Evolutionary conservation across 2,797 vertebrate species (phyloP), one percentile per base, ranked within the genome.

Genomic region (Channa striata): DNA sequence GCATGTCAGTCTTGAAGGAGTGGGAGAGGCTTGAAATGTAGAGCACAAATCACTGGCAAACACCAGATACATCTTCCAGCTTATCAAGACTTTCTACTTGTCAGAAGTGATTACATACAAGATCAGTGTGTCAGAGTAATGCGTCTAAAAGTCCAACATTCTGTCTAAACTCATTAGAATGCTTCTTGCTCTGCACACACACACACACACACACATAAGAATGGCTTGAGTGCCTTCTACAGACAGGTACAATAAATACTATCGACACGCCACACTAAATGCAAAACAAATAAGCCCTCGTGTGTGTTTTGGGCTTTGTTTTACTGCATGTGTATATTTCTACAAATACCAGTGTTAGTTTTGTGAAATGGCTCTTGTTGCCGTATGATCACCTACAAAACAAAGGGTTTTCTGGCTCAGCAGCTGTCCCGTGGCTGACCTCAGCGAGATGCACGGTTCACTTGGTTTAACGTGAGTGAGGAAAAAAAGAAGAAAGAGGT

Each of bases 351-450:
- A 40, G 53, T 65, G 71, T 86, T 70, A 75, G 47, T 60, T 74
- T 51, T 48, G 72, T 51, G 56, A 57, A 80, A 65, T 70, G 59
- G 57, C 59, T 72, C 72, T 80, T 73, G 58, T 82, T 81, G 49
- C 72, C 71, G 69, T 78, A 74, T 71, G 81, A 84, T 68, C 11
- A 47, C 59, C 65, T 61, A 16, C 33, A 47, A 49, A 62, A 87
- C 80, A 90, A 91, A 90, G 61, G 71, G 39, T 75, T 82, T 82
- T 89, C 84, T 87, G 81, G 84, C 82, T 89, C 82, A 86, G 85
- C 12, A 33, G 58, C 49, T 87, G 90, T 89, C 91, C 92, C 2
- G 9, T 60, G 62, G 51, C 64, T 92, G 89, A 92, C 81, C 87
- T 60, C 75, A 21, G 73, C 40, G 44, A 86, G 76, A 70, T 25